These are phyloP conservation scores for Rhinoderma darwinii DNA, from an alignment of 2,113 vertebrate genomes.

Conservation along the genomic window DNA sequence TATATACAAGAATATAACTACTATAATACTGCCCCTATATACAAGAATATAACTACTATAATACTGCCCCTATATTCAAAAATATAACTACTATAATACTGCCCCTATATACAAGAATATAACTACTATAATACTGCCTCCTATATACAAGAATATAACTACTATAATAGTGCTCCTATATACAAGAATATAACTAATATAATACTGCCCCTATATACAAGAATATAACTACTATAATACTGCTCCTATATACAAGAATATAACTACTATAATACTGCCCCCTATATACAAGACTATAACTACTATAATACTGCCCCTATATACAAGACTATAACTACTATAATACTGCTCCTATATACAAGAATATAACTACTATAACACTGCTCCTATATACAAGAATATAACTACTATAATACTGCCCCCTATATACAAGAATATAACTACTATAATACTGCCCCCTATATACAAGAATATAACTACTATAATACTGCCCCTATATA, in stretches of 20 bases:
- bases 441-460: too few species aligned
- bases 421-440: too few species aligned
- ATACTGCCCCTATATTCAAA: background rate
- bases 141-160: background rate
- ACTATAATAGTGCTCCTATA: background rate
- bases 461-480: too few species aligned
- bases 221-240: constrained; percentile 5
- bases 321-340: too few species aligned
- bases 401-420: too few species aligned
- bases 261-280: constrained; percentile 2
- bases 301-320: too few species aligned
- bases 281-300: constrained; percentile 4
- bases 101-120: background rate
- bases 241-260: background rate
- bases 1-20: background rate
- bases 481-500: too few species aligned
- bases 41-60: constrained; percentile 7
- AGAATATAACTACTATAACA: too few species aligned
- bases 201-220: background rate
- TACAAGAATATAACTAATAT: background rate
- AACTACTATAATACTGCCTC: background rate
- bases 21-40: background rate
- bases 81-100: constrained; percentile 3
- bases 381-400: too few species aligned
- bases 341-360: too few species aligned